Evolutionary conservation across 1,140 invertebrate genomes (phyloP).

Genomic region (Dolichoris vasculosae): DNA sequence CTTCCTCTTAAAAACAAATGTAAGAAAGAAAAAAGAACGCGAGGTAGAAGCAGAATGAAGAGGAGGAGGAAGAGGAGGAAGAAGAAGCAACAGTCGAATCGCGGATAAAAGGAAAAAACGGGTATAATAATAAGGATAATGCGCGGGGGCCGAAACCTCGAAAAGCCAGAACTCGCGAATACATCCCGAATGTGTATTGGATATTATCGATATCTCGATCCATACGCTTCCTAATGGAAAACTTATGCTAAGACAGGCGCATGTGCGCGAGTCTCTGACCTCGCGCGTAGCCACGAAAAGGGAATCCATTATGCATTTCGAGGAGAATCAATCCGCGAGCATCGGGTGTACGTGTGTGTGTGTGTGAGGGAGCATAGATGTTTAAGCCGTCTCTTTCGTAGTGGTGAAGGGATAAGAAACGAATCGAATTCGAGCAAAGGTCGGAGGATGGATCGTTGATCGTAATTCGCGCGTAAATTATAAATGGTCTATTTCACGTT

Average conservation of each 20-base stretch:
- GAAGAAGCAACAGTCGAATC: slow-evolving; percentile 17
- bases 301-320: slow-evolving; percentile 65
- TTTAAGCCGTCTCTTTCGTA: background rate
- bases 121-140: slow-evolving; percentile 35
- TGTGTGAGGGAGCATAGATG: background rate
- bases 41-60: background rate
- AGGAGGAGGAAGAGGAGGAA: background rate
- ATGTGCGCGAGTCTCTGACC: slow-evolving; percentile 10
- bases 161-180: slow-evolving; percentile 46
- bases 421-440: background rate
- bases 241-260: slow-evolving; percentile 63
- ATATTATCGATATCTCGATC: slow-evolving; percentile 66
- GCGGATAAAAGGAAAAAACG: background rate
- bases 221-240: slow-evolving; percentile 64
- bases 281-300: background rate
- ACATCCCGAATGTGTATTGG: slow-evolving; percentile 66
- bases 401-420: background rate
- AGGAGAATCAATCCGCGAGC: slow-evolving; percentile 32
- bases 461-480: no score
- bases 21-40: background rate
- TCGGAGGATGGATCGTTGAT: no score
- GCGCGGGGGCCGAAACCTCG: slow-evolving; percentile 1
- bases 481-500: no score
- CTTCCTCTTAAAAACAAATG: background rate
- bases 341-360: background rate